Conservation (phyloP, 2,797 vertebrate genomes). For the Mareca strepera region DNA sequence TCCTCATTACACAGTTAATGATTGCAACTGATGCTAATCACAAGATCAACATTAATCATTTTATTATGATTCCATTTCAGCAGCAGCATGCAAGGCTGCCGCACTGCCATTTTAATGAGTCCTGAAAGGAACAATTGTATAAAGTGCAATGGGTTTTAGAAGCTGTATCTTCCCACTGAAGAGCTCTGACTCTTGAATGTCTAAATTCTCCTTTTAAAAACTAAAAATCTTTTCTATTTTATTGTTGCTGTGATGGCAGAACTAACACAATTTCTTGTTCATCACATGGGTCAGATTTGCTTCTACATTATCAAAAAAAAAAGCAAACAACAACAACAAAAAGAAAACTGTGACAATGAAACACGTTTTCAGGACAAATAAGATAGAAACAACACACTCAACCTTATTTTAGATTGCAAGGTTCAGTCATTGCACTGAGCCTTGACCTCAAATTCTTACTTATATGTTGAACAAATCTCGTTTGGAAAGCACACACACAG, state of each 20-base stretch:
- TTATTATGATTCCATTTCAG: background rate
- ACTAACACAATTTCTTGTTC: background rate
- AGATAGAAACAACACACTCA: background rate
- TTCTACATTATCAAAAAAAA: background rate
- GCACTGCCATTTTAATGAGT: background rate
- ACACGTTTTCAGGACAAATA: background rate
- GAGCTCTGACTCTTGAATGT: background rate
- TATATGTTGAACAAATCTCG: background rate
- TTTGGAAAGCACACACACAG: background rate
- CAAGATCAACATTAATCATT: background rate
- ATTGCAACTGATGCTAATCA: background rate
- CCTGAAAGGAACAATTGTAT: background rate
- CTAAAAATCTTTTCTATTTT: background rate
- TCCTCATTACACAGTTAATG: background rate
- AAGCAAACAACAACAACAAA: background rate
- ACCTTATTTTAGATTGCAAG: background rate
- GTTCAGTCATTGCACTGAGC: background rate
- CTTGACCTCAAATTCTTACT: background rate
- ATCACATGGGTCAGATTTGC: background rate
- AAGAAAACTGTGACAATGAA: background rate
- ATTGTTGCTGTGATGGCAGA: background rate
- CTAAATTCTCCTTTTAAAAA: background rate
- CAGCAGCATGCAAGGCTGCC: background rate
- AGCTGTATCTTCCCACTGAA: fast-evolving
- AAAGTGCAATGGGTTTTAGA: background rate